These are phyloP conservation scores for Saxicola maurus DNA, from an alignment of 2,797 vertebrate species.

Conservation along the genomic window DNA sequence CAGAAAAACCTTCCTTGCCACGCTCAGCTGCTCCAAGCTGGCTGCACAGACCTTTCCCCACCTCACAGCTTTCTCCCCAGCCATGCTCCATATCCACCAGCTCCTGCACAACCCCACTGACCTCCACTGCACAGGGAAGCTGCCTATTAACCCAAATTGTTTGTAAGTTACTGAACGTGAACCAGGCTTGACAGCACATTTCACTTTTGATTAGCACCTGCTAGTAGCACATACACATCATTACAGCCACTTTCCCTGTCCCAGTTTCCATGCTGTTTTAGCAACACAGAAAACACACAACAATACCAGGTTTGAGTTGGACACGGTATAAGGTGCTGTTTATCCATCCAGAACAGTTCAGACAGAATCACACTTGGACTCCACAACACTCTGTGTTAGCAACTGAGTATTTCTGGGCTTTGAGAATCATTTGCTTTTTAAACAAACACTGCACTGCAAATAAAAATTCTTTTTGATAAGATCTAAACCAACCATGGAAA, in stretches of 20 bases:
- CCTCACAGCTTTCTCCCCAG: background rate
- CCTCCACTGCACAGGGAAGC: background rate
- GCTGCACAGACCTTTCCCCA: background rate
- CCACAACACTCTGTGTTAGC: background rate
- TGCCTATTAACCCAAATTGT: background rate
- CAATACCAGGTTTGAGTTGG: background rate
- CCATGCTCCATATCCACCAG: background rate
- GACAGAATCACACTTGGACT: background rate
- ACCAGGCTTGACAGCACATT: background rate
- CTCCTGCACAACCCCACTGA: background rate
- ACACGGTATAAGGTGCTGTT: background rate
- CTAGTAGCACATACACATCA: background rate
- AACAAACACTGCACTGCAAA: background rate
- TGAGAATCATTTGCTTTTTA: background rate
- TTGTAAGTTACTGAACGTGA: background rate
- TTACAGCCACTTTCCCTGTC: background rate
- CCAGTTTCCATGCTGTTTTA: background rate
- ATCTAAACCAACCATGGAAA: background rate
- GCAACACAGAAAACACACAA: background rate
- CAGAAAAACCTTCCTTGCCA: background rate
- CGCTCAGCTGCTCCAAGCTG: accelerated
- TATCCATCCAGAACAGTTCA: background rate
- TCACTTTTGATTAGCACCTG: background rate
- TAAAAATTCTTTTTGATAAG: background rate
- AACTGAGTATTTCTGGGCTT: background rate